Base-by-base conservation (phyloP, 2,888 invertebrate species). In the Drosophila demipolita region DNA sequence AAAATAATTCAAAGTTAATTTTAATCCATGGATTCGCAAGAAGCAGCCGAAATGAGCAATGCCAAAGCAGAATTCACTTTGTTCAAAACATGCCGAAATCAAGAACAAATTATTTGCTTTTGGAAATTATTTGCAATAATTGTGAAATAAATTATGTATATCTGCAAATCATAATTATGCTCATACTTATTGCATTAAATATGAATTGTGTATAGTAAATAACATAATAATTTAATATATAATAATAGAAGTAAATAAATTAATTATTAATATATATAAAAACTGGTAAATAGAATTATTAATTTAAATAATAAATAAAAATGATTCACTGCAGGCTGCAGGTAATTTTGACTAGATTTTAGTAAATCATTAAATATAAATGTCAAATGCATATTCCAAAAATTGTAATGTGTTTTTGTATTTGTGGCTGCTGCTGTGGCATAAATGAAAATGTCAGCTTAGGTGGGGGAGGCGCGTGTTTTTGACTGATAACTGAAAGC, bases 1-100 rank as follows among this genome's bases (percentile, higher is more conserved):
- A 66, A 72, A 60, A 81, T 78, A 83, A 80, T 66, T 80, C 75
- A 72, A 83, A 75, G 57, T 59, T 66, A 72, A 83, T 78, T 80
- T 74, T 33, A 66, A 60, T 55, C 29, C 48, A 55, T 35, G 48
- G 26, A 57, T 63, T 59, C 33, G 26, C 50, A 45, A n/a, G 32
- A 57, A 9, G 26, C 63, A 9, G 35, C 33, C 32, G 4, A 76
- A 67, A 52, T 48, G 76, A 50, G 20, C 53, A 58, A 23, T 36
- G 35, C 3, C 23, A 23, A 40, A 59, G 17, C 12, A 33, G 29
- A 17, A 23, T 17, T 35, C 9, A n/a, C n/a, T n/a, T n/a, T n/a
- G n/a, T n/a, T n/a, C n/a, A n/a, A n/a, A n/a, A n/a, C n/a, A n/a
- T n/a, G n/a, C n/a, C 23, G 1, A 15, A 23, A 23, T 23, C 23